Evolutionary conservation across 2,888 invertebrate genomes (phyloP), one percentile per base, ranked within the genome.

Genomic region (Macroteleia sp.): DNA sequence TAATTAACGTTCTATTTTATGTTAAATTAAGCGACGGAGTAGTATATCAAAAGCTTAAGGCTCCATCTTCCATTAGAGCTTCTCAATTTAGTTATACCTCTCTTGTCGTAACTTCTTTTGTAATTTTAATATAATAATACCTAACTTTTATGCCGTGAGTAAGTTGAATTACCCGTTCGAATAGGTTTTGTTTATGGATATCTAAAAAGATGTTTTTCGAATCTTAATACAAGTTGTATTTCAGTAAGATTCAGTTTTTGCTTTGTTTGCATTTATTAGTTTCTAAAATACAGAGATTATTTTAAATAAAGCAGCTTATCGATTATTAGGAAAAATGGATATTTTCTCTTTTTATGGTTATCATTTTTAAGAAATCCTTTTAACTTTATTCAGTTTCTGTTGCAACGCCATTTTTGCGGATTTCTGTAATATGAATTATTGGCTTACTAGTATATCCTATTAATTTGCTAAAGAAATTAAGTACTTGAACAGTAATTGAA

Each of bases 1-100:
- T 76, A 81, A 81, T 77, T 81, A 73, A 79, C 79, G 76, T 79
- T 52, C 56, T 52, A 71, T 82, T 79, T 70, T 70, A 74, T 56
- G 77, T 71, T 67, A 70, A 75, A 77, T 80, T 73, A 76, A 75
- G 67, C 44, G 42, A 46, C 61, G 44, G 44, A 50, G 32, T 34
- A 46, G 46, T 30, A 30, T 10, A 30, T 30, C 30, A 30, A 30
- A 30, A 30, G 30, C 30, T 25, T 42, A 17, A 17, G n/a, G n/a
- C n/a, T n/a, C n/a, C n/a, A n/a, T n/a, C n/a, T n/a, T n/a, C n/a
- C n/a, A n/a, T n/a, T n/a, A n/a, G n/a, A n/a, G n/a, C n/a, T n/a
- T n/a, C 6, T 25, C 25, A 25, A 25, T 25, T 25, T 39, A 48
- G 32, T 59, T 59, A 28, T 44, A 50, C 52, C 61, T 52, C 30